Percentiles rank a stretch among this genome's conserved stretches.
Conservation (phyloP, 2,113 vertebrate genomes). For the Oryzias melastigma region DNA sequence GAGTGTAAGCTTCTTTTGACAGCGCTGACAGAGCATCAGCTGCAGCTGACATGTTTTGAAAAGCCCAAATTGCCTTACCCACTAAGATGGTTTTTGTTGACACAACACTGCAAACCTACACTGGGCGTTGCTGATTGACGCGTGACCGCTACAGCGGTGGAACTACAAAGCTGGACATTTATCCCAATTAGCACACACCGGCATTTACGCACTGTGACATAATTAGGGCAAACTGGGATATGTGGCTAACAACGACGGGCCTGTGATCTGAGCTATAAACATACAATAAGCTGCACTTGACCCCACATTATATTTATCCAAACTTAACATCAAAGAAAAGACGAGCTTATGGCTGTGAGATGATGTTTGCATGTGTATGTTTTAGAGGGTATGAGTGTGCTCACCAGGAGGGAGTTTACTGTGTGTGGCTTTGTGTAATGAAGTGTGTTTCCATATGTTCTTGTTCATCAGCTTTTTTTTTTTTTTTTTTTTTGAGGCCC, state of each 20-base stretch:
- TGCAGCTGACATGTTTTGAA: constrained; percentile 69
- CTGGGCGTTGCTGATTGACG: constrained; percentile 59
- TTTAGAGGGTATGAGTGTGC: constrained; percentile 18
- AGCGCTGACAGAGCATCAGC: constrained; percentile 59
- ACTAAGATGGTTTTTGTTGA: constrained; percentile 70
- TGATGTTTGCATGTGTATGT: constrained; percentile 10
- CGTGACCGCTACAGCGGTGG: constrained; percentile 42
- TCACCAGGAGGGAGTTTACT: background rate
- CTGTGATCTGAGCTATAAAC: constrained; percentile 47
- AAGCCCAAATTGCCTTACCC: constrained; percentile 70
- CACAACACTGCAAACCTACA: constrained; percentile 60
- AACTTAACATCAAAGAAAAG: constrained; percentile 60
- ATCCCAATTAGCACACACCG: constrained; percentile 58
- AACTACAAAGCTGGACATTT: constrained; percentile 62
- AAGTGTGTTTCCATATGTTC: constrained; percentile 26
- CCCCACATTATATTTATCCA: constrained; percentile 53
- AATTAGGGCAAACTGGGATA: constrained; percentile 55
- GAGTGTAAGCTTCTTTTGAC: constrained; percentile 55
- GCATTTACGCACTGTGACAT: constrained; percentile 46
- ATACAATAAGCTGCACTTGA: constrained; percentile 66
- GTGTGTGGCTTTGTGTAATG: background rate
- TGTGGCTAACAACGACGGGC: constrained; percentile 39
- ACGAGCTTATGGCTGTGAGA: constrained; percentile 37
- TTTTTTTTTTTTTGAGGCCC: constrained; percentile 5
- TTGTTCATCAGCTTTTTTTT: constrained; percentile 24